Base-by-base conservation (phyloP, 2,888 invertebrate genomes). In the Dilophus febrilis region DNA sequence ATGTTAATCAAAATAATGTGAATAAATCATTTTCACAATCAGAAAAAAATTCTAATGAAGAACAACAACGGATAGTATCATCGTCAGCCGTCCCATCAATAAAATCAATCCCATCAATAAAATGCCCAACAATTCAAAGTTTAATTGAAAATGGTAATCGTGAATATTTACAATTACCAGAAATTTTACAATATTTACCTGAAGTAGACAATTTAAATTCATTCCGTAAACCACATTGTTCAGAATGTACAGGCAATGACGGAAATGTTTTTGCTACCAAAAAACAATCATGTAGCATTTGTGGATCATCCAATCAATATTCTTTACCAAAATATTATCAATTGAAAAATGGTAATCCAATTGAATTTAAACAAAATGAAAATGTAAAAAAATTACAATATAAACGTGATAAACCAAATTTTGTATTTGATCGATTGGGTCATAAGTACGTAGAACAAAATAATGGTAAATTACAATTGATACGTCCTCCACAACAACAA, bases 101-200 rank as follows among this genome's bases (percentile, higher is more conserved):
- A n/a, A n/a, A n/a, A n/a, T n/a, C n/a, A n/a, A n/a, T n/a, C n/a
- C n/a, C n/a, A 10, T 12, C 28, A 8, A 28, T 12, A 8, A 28
- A 28, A 12, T 30, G 30, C 11, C 11, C 30, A 6, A 12, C 11
- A 13, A n/a, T 30, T 6, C 4, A 30, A 30, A 30, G 14, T 30
- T 13, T 30, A 13, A 30, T 13, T n/a, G 14, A 30, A n/a, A 14
- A 14, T 14, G 30, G 14, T 14, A 30, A 30, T 14, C 4, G 4
- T 5, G 30, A 30, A 30, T 58, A 59, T 42, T 42, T 59, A 5
- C 57, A 56, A 7, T 48, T 53, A n/a, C 60, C 59, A 4, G 59
- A 59, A 46, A 56, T 59, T 16, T 53, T 58, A 46, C 60, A 60
- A 42, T 60, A 49, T 30, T 56, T 59, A 57, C 60, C 60, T 3